Conservation (phyloP, 2,113 vertebrate species). For the Epinephelus cyanopodus region DNA sequence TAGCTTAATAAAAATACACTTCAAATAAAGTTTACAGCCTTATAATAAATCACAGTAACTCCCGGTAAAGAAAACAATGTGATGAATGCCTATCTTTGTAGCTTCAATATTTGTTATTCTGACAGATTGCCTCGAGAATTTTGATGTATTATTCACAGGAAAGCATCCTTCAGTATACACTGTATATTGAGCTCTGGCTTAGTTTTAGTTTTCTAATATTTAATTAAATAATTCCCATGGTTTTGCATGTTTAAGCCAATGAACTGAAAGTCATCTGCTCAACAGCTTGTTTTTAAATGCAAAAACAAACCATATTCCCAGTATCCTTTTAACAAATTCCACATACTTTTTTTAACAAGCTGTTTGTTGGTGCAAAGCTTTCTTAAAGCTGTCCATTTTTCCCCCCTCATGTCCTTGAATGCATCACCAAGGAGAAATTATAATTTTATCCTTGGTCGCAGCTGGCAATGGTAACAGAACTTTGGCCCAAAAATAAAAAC, state of each 20-base stretch:
- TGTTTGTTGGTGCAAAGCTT: not conserved
- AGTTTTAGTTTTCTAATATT: not conserved
- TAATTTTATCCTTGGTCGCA: not conserved
- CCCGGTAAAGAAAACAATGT: conserved; percentile 4
- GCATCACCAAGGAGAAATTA: not conserved
- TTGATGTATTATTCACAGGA: not conserved
- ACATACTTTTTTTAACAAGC: not conserved
- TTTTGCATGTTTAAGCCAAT: not conserved
- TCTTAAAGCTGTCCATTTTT: not conserved
- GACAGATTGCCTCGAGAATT: not conserved
- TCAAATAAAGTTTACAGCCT: conserved; percentile 56
- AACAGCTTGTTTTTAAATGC: not conserved
- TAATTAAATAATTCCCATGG: not conserved
- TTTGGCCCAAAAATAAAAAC: not conserved
- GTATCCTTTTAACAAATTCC: not conserved
- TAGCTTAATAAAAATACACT: conserved; percentile 69
- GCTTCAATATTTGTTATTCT: not conserved
- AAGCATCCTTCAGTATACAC: not conserved
- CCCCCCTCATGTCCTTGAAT: not conserved
- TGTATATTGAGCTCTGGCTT: not conserved
- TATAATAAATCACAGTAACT: conserved; percentile 52
- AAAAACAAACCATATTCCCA: not conserved
- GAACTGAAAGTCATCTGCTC: not conserved
- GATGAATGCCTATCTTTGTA: conserved; percentile 18
- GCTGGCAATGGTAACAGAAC: not conserved